phyloP scores from a whole-genome alignment of 2,113 vertebrate species.

The Phylloscopus trochiloides region DNA sequence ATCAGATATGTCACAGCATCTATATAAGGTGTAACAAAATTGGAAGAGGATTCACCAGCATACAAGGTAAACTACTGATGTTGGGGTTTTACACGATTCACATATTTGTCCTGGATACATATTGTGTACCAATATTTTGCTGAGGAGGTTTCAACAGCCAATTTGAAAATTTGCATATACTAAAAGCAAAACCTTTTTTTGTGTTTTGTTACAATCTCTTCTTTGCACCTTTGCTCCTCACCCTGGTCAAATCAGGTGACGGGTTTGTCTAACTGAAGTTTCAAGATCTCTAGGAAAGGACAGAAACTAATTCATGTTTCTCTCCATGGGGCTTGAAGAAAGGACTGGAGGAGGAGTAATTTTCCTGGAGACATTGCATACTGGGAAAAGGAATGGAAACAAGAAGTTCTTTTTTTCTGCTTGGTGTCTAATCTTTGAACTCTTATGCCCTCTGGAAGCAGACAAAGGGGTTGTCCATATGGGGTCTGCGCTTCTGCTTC shows the following conservation, averaged over 20 bases:
- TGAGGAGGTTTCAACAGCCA: not conserved
- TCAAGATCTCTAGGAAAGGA: not conserved
- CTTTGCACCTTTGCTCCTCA: not conserved
- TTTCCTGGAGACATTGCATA: not conserved
- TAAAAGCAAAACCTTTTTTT: accelerated
- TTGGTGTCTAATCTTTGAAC: not conserved
- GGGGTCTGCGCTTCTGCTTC: not conserved
- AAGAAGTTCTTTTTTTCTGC: not conserved
- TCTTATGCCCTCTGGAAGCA: not conserved
- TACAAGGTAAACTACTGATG: not conserved
- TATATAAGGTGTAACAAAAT: not conserved
- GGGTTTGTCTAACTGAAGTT: not conserved
- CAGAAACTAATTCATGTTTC: not conserved
- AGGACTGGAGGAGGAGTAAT: not conserved
- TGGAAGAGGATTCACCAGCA: not conserved
- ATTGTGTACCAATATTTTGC: not conserved
- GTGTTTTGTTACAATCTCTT: not conserved
- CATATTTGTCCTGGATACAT: not conserved
- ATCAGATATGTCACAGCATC: not conserved
- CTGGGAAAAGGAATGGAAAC: not conserved
- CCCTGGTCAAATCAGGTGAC: not conserved
- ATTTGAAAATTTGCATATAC: not conserved
- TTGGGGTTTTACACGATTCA: not conserved
- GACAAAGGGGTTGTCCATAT: not conserved
- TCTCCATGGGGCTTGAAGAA: not conserved